Base-by-base conservation (phyloP, 1,140 invertebrate species). In the Calosoma granatense region DNA sequence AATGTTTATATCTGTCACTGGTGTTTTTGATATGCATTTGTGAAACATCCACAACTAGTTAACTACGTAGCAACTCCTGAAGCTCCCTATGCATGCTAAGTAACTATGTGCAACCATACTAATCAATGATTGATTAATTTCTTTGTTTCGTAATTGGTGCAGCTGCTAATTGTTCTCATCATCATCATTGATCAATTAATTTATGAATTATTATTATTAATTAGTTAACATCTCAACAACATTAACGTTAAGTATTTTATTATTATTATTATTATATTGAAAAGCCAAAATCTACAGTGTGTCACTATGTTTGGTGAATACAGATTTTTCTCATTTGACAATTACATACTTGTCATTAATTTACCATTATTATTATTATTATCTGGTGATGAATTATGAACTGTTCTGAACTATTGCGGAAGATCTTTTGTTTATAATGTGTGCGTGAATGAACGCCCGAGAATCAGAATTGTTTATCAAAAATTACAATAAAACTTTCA, bases 201-300 rank as follows among this genome's bases (percentile, higher is more conserved):
- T 36, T 36, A 9, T n/a, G 26, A 36, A n/a, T n/a, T 36, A 36
- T 36, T 36, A n/a, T 47, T 47, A 47, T 47, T 47, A 6, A 47
- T 47, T 47, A 47, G 41, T 47, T 47, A 47, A 47, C 41, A 47
- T 47, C 15, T 47, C 15, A 47, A 47, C 17, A 47, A 47, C 41
- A 47, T 47, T 47, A 47, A 47, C 15, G 41, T 47, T 47, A 11
- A 47, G 41, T 47, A 11, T 47, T 47, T 47, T 12, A 4, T 47
- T n/a, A n/a, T n/a, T n/a, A n/a, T n/a, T n/a, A n/a, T n/a, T n/a
- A 47, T 47, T 47, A 17, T 47, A 11, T 17, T 47, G 41, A 47
- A 17, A 47, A 47, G 41, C 41, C 41, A 47, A n/a, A 47, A 11
- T 47, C 41, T 47, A 47, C 41, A 47, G 17, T 11, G 3, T 36